These are phyloP conservation scores for Gorsachius magnificus DNA, from an alignment of 2,797 vertebrate species.

Conservation along the genomic window DNA sequence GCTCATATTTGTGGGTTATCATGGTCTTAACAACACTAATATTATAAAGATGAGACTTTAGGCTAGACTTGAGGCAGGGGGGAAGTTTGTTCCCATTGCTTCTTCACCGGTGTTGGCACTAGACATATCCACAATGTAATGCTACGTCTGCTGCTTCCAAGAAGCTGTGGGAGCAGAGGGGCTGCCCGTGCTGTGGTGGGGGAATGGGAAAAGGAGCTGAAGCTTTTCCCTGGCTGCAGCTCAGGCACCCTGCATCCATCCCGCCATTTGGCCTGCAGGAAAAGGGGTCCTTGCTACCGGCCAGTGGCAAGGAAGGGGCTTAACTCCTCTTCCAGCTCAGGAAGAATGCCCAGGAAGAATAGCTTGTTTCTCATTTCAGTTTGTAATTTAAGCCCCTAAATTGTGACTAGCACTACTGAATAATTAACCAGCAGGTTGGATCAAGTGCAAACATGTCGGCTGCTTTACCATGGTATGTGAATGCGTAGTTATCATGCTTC, in stretches of 20 bases:
- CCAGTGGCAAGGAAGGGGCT: not conserved
- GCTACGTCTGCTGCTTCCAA: not conserved
- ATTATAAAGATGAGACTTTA: not conserved
- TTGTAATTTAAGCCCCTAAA: not conserved
- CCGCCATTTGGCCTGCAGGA: not conserved
- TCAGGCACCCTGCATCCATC: not conserved
- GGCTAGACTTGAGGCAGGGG: not conserved
- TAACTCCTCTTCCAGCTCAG: not conserved
- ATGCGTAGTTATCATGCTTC: accelerated
- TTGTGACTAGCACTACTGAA: not conserved
- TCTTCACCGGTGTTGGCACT: not conserved
- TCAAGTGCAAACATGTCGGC: not conserved
- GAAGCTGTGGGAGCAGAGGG: not conserved
- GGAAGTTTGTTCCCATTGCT: not conserved
- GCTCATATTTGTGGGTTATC: not conserved
- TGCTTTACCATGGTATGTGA: not conserved
- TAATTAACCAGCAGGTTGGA: not conserved
- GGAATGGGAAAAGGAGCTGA: not conserved
- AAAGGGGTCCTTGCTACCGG: not conserved
- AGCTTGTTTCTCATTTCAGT: not conserved
- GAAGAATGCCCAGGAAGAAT: not conserved
- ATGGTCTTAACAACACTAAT: not conserved
- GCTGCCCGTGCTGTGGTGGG: not conserved
- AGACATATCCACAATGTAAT: not conserved
- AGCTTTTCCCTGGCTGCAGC: not conserved